phyloP scores from a whole-genome alignment of 2,113 vertebrate species.

The Noturus placidus region DNA sequence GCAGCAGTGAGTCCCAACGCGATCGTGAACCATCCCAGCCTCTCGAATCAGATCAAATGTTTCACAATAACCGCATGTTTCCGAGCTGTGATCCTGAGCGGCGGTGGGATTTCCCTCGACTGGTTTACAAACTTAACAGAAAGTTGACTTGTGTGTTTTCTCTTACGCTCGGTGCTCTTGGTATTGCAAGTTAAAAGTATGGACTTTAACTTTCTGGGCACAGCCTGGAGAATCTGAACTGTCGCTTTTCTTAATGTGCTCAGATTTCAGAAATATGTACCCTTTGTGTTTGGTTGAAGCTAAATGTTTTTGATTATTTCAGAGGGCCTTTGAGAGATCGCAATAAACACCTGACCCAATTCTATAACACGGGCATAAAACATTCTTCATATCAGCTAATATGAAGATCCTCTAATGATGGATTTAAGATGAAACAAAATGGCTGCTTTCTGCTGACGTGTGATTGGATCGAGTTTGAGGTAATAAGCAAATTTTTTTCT shows the following conservation, averaged over 20 bases:
- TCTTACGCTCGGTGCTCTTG: not conserved
- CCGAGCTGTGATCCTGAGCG: not conserved
- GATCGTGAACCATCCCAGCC: not conserved
- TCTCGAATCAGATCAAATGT: not conserved
- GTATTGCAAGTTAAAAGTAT: not conserved
- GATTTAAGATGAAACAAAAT: not conserved
- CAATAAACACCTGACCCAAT: not conserved
- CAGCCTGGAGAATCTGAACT: not conserved
- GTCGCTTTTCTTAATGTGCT: not conserved
- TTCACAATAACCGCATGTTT: not conserved
- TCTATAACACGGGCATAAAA: not conserved
- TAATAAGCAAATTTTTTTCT: not conserved
- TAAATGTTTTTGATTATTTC: not conserved
- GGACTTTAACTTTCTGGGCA: not conserved
- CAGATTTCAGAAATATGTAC: not conserved
- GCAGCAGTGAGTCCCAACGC: not conserved
- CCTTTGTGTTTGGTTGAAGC: not conserved
- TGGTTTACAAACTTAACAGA: not conserved
- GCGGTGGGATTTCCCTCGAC: not conserved
- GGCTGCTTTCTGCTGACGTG: not conserved
- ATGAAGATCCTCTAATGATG: not conserved
- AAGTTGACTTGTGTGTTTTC: not conserved
- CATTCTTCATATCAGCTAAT: not conserved
- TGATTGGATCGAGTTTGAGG: not conserved
- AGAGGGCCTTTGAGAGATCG: not conserved